Evolutionary conservation across 1,140 invertebrate genomes (phyloP).

Genomic region (Lepidostoma basale): DNA sequence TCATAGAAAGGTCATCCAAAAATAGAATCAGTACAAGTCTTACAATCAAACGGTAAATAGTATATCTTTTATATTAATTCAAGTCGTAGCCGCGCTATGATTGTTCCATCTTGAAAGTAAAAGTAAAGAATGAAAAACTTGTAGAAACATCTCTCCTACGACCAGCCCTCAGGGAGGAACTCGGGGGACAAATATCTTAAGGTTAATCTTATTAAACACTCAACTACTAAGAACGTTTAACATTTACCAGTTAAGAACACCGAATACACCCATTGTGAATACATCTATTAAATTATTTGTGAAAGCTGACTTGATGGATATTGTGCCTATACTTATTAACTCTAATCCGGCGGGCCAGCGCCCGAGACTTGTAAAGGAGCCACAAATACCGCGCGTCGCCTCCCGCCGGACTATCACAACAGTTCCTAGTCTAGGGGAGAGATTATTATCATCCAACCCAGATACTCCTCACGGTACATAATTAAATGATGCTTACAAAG

Average conservation of each 20-base stretch:
- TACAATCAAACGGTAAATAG: background rate
- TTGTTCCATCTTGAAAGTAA: conserved; percentile 32
- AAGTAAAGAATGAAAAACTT: too few relatives aligned
- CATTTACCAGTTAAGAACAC: conserved; percentile 47
- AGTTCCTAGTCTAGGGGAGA: conserved; percentile 3
- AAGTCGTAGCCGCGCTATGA: conserved; percentile 23
- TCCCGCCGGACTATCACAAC: conserved; percentile 21
- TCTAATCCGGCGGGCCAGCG: conserved; percentile 5
- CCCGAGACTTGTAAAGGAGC: conserved; percentile 44
- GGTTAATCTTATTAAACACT: conserved; percentile 14
- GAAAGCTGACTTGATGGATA: conserved; percentile 63
- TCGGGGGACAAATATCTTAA: conserved; percentile 34
- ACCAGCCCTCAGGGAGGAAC: conserved; percentile 42
- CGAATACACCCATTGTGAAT: conserved; percentile 41
- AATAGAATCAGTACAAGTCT: conserved; percentile 42
- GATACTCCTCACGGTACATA: background rate
- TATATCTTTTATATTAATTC: conserved; percentile 27
- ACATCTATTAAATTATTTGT: conserved; percentile 37
- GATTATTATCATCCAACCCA: background rate
- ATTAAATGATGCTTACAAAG: conserved; percentile 29
- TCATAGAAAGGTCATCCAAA: conserved; percentile 43
- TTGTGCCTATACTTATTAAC: conserved; percentile 51
- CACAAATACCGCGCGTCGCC: conserved; percentile 39
- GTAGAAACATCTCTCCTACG: conserved; percentile 39
- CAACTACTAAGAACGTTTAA: conserved; percentile 46